Evolutionary conservation across 2,888 invertebrate genomes (phyloP).

Genomic region (Cerceris ruficornis): DNA sequence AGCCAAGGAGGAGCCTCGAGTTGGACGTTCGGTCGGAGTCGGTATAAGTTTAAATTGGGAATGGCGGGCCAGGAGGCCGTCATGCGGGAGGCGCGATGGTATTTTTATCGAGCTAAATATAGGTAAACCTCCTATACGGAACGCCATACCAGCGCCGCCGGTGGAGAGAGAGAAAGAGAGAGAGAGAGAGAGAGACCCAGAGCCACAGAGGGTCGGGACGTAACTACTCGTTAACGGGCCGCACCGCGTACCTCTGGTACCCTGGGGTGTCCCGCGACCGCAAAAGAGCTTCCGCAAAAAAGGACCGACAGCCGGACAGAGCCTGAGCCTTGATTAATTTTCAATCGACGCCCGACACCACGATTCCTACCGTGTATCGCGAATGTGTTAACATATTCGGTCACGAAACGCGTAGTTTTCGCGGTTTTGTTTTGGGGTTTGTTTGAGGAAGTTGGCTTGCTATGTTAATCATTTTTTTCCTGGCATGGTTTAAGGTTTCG

Average conservation of each 20-base stretch:
- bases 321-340: conserved; percentile 54
- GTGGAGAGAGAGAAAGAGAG: conserved; percentile 17
- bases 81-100: conserved; percentile 80
- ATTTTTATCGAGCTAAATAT: conserved; percentile 81
- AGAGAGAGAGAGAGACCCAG: conserved; percentile 8
- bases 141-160: conserved; percentile 73
- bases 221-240: conserved; percentile 71
- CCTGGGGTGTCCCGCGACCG: conserved; percentile 67
- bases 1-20: conserved; percentile 31
- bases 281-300: conserved; percentile 68
- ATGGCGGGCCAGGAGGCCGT: conserved; percentile 79
- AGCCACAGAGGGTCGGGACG: conserved; percentile 57
- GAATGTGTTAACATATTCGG: conserved; percentile 9
- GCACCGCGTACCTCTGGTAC: conserved; percentile 61
- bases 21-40: conserved; percentile 46
- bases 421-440: no score
- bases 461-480: no score
- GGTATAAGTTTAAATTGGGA: conserved; percentile 78
- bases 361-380: conserved; percentile 9
- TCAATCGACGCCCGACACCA: conserved; percentile 41
- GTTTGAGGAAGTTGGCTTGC: no score
- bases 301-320: conserved; percentile 33
- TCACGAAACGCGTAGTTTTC: no score
- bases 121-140: conserved; percentile 77
- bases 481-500: no score